Evolutionary conservation across 2,888 invertebrate species (phyloP), one percentile per base, ranked within the genome.

Genomic region (Aporophyla nigra): DNA sequence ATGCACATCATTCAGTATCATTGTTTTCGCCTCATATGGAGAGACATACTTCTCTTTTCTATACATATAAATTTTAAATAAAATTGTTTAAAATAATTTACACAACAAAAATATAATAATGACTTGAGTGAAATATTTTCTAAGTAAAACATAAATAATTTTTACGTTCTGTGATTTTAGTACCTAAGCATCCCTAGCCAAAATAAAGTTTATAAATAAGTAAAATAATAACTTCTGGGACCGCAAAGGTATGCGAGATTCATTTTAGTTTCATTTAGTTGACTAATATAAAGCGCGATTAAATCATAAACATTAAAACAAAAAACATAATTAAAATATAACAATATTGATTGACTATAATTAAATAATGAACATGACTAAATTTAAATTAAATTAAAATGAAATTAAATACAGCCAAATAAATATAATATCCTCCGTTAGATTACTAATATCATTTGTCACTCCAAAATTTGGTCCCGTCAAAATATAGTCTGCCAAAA

Each of bases 91-190:
- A 85, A 72, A 80, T 61, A 71, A 54, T 66, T 58, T 66, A 85
- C 58, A 69, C 58, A 81, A 83, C 66, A 82, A 84, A 66, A 53
- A 79, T 81, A 85, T 62, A 71, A 76, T 85, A 76, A 82, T 85
- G 85, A 83, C 83, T 83, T 73, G 68, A 75, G 12, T 71, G 63
- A 71, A 70, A 81, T 85, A 82, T 72, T 70, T 63, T 58, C 69
- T 76, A 72, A 70, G 54, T 71, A 73, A 82, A 83, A 82, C 10
- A 59, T 59, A 67, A 10, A 61, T 2, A 54, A 14, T 54, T 21
- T 51, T 63, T 53, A 40, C n/a, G 24, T 54, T 65, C 68, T 49
- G 46, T 40, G 24, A 65, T 66, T 67, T 71, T 51, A 56, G 12
- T 61, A 68, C 24, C 7, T 84, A 54, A 51, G 19, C 51, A 79